These are phyloP conservation scores for Julus scanicus DNA, from an alignment of 2,888 invertebrate species.

Conservation along the genomic window DNA sequence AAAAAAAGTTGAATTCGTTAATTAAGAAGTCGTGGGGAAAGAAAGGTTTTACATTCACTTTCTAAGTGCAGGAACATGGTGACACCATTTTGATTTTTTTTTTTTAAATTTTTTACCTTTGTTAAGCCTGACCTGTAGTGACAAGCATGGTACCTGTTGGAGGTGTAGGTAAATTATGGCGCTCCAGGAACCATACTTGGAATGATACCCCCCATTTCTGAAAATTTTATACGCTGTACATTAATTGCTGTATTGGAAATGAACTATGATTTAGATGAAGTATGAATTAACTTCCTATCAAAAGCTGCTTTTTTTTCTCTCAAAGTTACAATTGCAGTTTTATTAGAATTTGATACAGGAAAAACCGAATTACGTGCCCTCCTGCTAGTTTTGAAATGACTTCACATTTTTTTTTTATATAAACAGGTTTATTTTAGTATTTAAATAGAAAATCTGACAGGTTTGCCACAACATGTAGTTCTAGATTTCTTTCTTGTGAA, in stretches of 20 bases:
- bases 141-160: neutral
- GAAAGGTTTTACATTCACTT: slow-evolving; percentile 30
- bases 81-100: slow-evolving; percentile 25
- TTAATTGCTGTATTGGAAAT: neutral
- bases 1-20: neutral
- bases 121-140: neutral
- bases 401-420: no score
- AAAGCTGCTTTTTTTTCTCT: no score
- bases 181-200: slow-evolving; percentile 21
- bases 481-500: no score
- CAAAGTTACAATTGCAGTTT: no score
- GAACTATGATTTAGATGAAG: neutral
- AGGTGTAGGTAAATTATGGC: neutral
- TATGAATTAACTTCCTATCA: no score
- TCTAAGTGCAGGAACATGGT: neutral
- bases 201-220: neutral
- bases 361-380: no score
- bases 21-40: slow-evolving; percentile 5
- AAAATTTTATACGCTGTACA: neutral
- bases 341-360: no score
- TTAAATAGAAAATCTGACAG: neutral
- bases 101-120: neutral
- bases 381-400: no score
- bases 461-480: neutral
- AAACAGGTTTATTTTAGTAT: neutral